Evolutionary conservation across 2,888 invertebrate species (phyloP).

Genomic region (Papilio gigon): DNA sequence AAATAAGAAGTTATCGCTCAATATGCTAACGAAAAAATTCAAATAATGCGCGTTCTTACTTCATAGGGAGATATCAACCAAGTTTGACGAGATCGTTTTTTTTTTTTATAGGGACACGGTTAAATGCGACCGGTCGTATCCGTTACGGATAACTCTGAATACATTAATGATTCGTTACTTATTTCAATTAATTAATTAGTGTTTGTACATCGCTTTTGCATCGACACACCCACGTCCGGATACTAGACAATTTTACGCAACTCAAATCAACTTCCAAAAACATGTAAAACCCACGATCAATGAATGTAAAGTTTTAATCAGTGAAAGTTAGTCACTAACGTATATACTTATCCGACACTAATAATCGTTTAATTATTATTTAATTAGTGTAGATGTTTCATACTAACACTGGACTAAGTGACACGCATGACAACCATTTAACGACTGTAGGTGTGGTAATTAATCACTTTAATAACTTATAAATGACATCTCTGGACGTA

Average conservation of each 20-base stretch:
- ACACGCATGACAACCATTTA: no score
- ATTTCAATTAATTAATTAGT: constrained; percentile 36
- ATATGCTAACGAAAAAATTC: constrained; percentile 39
- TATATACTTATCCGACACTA: no score
- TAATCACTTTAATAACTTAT: no score
- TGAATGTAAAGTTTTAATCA: background rate
- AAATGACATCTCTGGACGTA: no score
- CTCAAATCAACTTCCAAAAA: background rate
- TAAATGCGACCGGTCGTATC: constrained; percentile 41
- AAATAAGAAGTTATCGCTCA: constrained; percentile 31
- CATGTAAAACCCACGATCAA: background rate
- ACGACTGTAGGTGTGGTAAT: no score
- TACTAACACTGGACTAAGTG: no score
- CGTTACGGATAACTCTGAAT: constrained; percentile 41
- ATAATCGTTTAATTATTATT: no score
- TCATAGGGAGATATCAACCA: constrained; percentile 39
- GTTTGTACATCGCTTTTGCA: constrained; percentile 36
- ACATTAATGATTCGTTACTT: constrained; percentile 37
- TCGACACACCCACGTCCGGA: constrained; percentile 31
- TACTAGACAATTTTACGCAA: constrained; percentile 7
- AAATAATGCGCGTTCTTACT: constrained; percentile 38
- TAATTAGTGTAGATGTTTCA: no score
- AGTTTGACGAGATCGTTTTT: constrained; percentile 38
- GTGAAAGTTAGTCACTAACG: no score
- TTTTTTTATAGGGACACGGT: constrained; percentile 40